A percentile compares a stretch with the other conserved stretches of the same genome.
Conservation (phyloP, 2,888 invertebrate genomes). For the Caenorhabditis auriculariae region DNA sequence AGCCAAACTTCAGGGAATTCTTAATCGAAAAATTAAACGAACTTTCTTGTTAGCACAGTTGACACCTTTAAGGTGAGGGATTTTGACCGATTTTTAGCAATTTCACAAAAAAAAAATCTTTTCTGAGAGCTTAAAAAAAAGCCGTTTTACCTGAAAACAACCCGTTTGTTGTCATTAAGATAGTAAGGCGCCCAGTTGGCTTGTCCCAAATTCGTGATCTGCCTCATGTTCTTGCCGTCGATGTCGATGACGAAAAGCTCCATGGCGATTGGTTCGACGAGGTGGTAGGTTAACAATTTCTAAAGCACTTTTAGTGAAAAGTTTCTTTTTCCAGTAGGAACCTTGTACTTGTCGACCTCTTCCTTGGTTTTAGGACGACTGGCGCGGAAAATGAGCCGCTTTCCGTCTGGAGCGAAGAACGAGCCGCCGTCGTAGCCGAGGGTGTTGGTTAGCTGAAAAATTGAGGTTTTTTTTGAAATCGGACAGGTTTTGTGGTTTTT, state of each 20-base stretch:
- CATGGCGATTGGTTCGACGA: slow-evolving; percentile 58
- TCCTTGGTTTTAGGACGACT: slow-evolving; percentile 48
- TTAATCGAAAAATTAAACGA: too few species aligned
- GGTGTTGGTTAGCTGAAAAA: slow-evolving; percentile 39
- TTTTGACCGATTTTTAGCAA: too few species aligned
- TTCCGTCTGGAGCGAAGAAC: slow-evolving; percentile 60
- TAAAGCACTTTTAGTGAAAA: slow-evolving; percentile 2
- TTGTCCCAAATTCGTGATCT: slow-evolving; percentile 51
- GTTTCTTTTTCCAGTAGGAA: too few species aligned
- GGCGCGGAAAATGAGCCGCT: slow-evolving; percentile 53
- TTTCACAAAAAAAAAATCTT: too few species aligned
- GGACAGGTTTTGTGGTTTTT: neutral
- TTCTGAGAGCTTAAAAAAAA: too few species aligned
- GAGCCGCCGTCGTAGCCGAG: slow-evolving; percentile 60
- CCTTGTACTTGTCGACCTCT: slow-evolving; percentile 50
- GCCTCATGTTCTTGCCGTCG: slow-evolving; percentile 45
- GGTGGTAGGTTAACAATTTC: slow-evolving; percentile 33
- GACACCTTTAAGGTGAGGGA: too few species aligned
- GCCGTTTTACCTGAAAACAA: slow-evolving; percentile 36
- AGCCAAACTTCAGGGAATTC: too few species aligned
- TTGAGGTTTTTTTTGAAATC: neutral
- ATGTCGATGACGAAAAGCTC: slow-evolving; percentile 54
- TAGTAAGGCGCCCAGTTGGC: slow-evolving; percentile 62
- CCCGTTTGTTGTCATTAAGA: slow-evolving; percentile 47
- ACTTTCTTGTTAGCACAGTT: too few species aligned